Percentiles rank a stretch among this genome's conserved stretches.
These are phyloP conservation scores for Acanthurus tractus DNA, from an alignment of 2,797 vertebrate species.

Conservation along the genomic window DNA sequence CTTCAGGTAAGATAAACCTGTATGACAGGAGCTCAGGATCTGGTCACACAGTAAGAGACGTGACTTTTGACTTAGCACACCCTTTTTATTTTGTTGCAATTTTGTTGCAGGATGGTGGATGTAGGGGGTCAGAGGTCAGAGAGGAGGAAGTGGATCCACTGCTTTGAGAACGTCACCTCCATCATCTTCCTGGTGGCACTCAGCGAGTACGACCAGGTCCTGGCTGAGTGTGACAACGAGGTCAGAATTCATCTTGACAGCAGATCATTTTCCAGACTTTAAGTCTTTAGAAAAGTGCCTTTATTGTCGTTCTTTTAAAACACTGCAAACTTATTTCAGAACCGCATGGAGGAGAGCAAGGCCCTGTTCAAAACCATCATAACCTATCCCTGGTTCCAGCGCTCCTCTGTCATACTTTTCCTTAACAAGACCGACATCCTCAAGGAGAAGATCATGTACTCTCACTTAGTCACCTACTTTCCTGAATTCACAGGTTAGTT, in stretches of 20 bases:
- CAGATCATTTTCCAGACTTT: not conserved
- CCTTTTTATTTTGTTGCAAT: not conserved
- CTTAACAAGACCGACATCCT: conserved; percentile 95
- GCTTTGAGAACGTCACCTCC: conserved; percentile 95
- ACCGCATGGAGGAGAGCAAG: conserved; percentile 95
- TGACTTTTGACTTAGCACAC: not conserved
- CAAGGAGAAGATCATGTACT: conserved; percentile 91
- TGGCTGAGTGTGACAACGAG: conserved; percentile 93
- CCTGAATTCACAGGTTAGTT: conserved; percentile 89
- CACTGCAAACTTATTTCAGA: conserved; percentile 76
- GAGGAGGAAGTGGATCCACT: conserved; percentile 95
- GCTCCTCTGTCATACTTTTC: conserved; percentile 93
- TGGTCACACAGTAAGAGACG: not conserved
- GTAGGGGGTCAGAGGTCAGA: conserved; percentile 95
- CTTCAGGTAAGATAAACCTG: conserved; percentile 85
- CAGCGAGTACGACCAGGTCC: conserved; percentile 94
- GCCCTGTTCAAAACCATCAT: conserved; percentile 95
- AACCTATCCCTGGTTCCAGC: conserved; percentile 93
- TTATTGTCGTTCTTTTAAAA: not conserved
- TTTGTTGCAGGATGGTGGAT: conserved; percentile 92
- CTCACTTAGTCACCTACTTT: conserved; percentile 91
- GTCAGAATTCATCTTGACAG: conserved; percentile 68
- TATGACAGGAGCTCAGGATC: not conserved
- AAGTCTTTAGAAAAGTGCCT: not conserved
- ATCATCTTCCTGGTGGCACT: conserved; percentile 95